Evolutionary conservation across 2,888 invertebrate species (phyloP).

Genomic region (Digitonthophagus gazella): DNA sequence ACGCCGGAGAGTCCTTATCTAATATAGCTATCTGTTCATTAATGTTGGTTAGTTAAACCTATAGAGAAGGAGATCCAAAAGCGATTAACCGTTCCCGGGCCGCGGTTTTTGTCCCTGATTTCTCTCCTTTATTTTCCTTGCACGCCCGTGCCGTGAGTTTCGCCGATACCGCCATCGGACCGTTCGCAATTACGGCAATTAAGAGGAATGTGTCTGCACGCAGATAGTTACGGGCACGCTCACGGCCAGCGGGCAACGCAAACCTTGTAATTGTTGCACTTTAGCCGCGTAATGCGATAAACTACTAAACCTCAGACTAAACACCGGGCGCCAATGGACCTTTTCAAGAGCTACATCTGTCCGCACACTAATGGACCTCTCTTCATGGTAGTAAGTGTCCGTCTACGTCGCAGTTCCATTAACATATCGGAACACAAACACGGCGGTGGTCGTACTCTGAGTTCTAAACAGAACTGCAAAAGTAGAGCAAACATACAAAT

Average conservation of each 20-base stretch:
- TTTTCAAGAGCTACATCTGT: not conserved
- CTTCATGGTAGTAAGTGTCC: not conserved
- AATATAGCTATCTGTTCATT: slow-evolving; percentile 24
- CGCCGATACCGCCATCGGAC: not conserved
- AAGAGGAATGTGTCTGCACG: not conserved
- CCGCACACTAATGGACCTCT: not conserved
- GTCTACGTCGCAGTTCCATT: not conserved
- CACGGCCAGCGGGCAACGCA: not conserved
- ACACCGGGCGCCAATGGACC: not conserved
- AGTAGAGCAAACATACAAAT: not conserved
- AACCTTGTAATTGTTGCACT: not conserved
- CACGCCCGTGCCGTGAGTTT: not conserved
- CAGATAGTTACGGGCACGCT: not conserved
- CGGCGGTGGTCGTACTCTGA: not conserved
- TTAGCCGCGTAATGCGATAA: not conserved
- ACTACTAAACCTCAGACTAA: not conserved
- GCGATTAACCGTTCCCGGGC: not conserved
- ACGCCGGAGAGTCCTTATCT: slow-evolving; percentile 19
- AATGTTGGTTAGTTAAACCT: slow-evolving; percentile 22
- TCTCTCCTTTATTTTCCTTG: not conserved
- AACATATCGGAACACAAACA: not conserved
- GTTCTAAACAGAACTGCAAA: not conserved
- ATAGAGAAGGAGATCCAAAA: not conserved
- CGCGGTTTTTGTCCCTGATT: not conserved
- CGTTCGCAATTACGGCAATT: not conserved